A percentile compares a stretch with the other conserved stretches of the same genome.
Conservation (phyloP, 23 tunicate genomes). For the Botrylloides violaceus region DNA sequence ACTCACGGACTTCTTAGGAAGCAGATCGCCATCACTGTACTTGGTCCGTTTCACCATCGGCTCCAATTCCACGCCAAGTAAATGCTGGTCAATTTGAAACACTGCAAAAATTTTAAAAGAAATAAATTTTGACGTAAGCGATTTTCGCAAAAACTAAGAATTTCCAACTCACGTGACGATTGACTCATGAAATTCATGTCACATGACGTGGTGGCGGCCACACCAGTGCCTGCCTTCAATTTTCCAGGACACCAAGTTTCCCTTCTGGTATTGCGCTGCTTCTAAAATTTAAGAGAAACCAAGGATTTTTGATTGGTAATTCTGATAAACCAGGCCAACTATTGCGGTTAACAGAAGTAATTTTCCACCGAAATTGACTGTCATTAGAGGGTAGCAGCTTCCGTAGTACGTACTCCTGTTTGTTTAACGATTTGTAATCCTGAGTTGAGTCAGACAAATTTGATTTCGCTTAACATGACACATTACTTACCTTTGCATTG, state of each 20-base stretch:
- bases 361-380: no score
- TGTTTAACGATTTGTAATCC: no score
- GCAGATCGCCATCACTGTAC: background rate
- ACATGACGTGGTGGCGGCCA: background rate
- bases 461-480: no score
- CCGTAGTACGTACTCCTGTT: no score
- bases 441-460: no score
- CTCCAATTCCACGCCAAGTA: background rate
- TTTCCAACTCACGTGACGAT: conserved; percentile 1
- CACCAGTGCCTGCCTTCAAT: conserved; percentile 2
- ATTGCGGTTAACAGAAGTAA: no score
- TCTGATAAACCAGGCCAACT: no score
- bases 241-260: conserved; percentile 95
- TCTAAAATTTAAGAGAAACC: no score
- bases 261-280: conserved; percentile 43
- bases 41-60: background rate
- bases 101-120: background rate
- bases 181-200: background rate
- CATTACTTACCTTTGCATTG: conserved; percentile 36
- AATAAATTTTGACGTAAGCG: background rate
- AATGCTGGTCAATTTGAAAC: background rate
- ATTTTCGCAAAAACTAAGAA: background rate
- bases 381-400: no score
- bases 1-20: background rate
- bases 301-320: no score